A percentile compares a stretch with the other conserved stretches of the same genome.
phyloP scores from a whole-genome alignment of 2,797 vertebrate genomes.

The Pristis pectinata region DNA sequence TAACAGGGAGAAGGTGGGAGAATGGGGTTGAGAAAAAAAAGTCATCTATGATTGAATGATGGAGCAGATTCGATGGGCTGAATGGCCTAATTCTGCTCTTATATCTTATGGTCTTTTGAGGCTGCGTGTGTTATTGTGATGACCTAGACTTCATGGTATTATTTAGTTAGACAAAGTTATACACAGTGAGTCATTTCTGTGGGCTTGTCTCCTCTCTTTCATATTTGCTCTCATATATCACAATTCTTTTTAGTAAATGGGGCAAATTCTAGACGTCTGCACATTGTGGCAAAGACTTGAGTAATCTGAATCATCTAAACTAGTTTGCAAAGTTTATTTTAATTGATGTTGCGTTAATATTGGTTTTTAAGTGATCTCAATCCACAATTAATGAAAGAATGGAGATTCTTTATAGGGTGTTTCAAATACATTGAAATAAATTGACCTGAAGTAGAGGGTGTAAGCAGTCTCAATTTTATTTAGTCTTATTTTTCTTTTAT shows the following conservation, averaged over 20 bases:
- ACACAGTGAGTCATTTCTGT: neutral
- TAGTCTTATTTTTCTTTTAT: neutral
- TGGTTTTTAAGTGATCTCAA: neutral
- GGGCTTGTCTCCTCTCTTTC: neutral
- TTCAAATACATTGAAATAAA: neutral
- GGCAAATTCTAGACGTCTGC: neutral
- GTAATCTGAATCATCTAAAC: neutral
- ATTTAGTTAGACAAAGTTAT: neutral
- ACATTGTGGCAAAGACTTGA: neutral
- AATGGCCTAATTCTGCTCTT: no score
- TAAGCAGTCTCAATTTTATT: neutral
- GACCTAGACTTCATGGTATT: neutral
- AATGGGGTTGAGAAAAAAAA: no score
- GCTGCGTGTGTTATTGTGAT: neutral
- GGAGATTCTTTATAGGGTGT: neutral
- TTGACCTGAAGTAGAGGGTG: neutral
- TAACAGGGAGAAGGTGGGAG: no score
- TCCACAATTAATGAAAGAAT: neutral
- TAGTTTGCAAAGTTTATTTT: neutral
- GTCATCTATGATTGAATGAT: no score
- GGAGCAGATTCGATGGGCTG: no score
- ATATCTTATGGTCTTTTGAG: neutral
- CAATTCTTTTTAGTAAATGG: neutral
- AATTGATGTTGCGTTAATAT: neutral
- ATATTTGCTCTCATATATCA: neutral